Conservation (phyloP, 2,888 invertebrate genomes). For the Tetropium fuscum region DNA sequence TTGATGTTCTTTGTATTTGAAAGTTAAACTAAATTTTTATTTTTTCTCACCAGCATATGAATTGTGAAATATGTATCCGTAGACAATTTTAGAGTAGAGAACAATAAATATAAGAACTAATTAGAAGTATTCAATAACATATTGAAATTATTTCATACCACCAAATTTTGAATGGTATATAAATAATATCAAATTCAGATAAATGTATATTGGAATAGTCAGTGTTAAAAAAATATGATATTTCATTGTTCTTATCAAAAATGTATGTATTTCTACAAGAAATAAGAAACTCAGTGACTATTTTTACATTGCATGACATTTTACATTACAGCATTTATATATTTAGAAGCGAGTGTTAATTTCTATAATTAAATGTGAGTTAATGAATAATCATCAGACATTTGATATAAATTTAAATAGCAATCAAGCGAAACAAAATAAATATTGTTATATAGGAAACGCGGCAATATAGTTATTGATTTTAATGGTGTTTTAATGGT, state of each 20-base stretch:
- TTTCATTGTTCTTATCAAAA: too few relatives aligned
- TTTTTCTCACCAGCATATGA: too few relatives aligned
- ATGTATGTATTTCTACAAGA: background rate
- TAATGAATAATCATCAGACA: constrained; percentile 13
- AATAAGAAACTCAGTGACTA: background rate
- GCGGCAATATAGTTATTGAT: background rate
- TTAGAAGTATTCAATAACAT: too few relatives aligned
- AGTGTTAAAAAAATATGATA: too few relatives aligned
- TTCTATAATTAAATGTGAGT: constrained; percentile 26
- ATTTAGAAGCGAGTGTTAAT: constrained; percentile 27
- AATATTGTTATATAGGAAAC: background rate
- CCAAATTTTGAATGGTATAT: too few relatives aligned
- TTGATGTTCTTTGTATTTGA: too few relatives aligned
- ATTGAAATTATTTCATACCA: too few relatives aligned
- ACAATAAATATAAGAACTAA: too few relatives aligned
- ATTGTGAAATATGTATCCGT: too few relatives aligned
- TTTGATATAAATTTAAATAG: constrained; percentile 12
- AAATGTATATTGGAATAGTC: background rate
- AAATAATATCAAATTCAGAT: background rate
- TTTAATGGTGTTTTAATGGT: constrained; percentile 22
- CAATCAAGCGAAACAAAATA: constrained; percentile 18
- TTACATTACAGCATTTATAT: constrained; percentile 21
- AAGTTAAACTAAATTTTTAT: too few relatives aligned
- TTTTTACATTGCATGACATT: constrained; percentile 4
- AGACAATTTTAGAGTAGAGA: too few relatives aligned